Evolutionary conservation across 2,888 invertebrate species (phyloP).

Genomic region (Ichneumoninae sp.): DNA sequence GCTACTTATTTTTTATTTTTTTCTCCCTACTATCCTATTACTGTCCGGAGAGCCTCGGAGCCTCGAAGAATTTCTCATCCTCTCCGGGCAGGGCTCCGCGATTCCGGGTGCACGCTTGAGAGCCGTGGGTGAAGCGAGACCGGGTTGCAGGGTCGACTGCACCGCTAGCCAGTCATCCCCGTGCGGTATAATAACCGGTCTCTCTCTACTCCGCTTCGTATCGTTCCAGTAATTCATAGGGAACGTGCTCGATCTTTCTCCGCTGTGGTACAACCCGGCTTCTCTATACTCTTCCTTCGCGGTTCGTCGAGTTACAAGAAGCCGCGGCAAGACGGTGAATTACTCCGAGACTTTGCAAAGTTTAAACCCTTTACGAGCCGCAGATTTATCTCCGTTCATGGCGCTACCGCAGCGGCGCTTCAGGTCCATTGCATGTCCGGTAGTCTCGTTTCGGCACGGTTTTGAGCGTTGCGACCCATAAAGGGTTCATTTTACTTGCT

Average conservation of each 20-base stretch:
- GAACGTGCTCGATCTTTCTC: constrained; percentile 58
- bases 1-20: not conserved
- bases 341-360: not conserved
- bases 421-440: not conserved
- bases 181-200: constrained; percentile 68
- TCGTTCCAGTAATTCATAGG: constrained; percentile 66
- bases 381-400: not conserved
- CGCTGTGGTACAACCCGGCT: constrained; percentile 7
- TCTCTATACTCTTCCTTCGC: constrained; percentile 3
- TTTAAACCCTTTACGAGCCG: not conserved
- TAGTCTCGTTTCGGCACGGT: not conserved
- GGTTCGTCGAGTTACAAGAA: not conserved
- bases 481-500: not conserved
- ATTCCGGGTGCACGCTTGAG: constrained; percentile 31
- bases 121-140: constrained; percentile 43
- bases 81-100: constrained; percentile 4
- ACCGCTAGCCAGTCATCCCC: constrained; percentile 69
- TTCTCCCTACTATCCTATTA: not conserved
- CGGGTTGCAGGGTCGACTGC: constrained; percentile 67
- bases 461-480: not conserved
- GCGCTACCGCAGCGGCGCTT: not conserved
- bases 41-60: not conserved
- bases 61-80: constrained; percentile 36
- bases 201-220: constrained; percentile 50
- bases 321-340: not conserved